A percentile compares a stretch with the other conserved stretches of the same genome.
phyloP scores from a whole-genome alignment of 1,140 invertebrate species.

The Steinernema khuongi region DNA sequence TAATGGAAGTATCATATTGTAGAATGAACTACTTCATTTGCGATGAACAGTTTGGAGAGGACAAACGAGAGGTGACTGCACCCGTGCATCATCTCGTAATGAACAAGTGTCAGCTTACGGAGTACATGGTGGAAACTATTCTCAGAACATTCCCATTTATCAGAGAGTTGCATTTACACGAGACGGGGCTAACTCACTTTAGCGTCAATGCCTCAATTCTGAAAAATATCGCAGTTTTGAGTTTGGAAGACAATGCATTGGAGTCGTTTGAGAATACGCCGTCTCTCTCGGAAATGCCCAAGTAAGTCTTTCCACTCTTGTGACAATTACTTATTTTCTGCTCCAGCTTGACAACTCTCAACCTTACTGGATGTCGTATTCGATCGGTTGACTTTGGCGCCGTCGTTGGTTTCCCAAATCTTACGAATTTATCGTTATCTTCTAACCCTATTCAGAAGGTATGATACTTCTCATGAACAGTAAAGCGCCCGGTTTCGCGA shows the following conservation, averaged over 20 bases:
- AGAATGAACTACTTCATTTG: constrained; percentile 23
- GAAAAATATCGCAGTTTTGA: constrained; percentile 18
- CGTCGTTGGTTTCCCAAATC: constrained; percentile 5
- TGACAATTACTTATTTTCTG: background rate
- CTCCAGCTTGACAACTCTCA: constrained; percentile 10
- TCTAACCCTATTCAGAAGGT: constrained; percentile 24
- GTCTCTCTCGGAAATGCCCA: constrained; percentile 14
- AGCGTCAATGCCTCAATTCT: background rate
- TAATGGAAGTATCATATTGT: constrained; percentile 6
- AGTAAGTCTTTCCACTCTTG: constrained; percentile 16
- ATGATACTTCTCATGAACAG: constrained; percentile 14
- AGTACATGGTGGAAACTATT: constrained; percentile 21
- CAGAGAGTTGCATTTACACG: constrained; percentile 2
- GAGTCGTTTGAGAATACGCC: constrained; percentile 4
- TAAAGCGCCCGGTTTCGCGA: too few relatives aligned
- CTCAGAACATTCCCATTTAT: constrained; percentile 1
- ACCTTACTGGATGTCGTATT: background rate
- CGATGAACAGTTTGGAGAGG: background rate
- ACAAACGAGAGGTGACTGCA: constrained; percentile 8
- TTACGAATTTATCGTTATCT: constrained; percentile 5
- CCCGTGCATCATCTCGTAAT: constrained; percentile 13
- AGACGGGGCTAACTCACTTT: constrained; percentile 5
- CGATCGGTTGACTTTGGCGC: background rate
- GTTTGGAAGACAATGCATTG: constrained; percentile 30
- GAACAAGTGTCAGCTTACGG: constrained; percentile 25